phyloP scores from a whole-genome alignment of 2,113 vertebrate species.

The Grammomys surdaster region DNA sequence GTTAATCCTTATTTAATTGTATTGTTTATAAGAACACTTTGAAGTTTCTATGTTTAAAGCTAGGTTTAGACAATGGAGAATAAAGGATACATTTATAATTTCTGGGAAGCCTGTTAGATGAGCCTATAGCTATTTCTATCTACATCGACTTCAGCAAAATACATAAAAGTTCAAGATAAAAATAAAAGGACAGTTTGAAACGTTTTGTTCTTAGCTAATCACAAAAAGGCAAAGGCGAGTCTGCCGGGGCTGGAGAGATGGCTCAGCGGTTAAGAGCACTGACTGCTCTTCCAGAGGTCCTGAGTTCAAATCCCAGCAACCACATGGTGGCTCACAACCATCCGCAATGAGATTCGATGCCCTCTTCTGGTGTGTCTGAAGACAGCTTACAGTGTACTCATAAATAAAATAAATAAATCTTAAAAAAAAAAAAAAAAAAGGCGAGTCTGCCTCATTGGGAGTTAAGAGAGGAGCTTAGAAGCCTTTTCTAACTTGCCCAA shows the following conservation, averaged over 20 bases:
- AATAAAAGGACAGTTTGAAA: not conserved
- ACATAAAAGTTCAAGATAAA: not conserved
- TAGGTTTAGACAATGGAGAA: not conserved
- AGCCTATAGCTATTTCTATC: not conserved
- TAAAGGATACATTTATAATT: not conserved
- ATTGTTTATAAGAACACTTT: not conserved
- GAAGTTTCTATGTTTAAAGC: slow-evolving; percentile 14
- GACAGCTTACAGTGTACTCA: too few species aligned
- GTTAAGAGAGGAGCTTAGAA: not conserved
- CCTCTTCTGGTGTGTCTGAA: too few species aligned
- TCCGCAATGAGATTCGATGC: too few species aligned
- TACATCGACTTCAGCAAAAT: not conserved
- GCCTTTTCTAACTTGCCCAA: not conserved
- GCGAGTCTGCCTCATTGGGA: not conserved
- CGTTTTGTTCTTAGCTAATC: slow-evolving; percentile 14
- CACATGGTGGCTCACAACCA: too few species aligned
- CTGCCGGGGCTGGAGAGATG: too few species aligned
- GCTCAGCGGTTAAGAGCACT: too few species aligned
- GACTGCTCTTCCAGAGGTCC: too few species aligned
- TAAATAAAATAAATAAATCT: too few species aligned
- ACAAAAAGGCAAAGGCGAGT: not conserved
- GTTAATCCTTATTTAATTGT: slow-evolving; percentile 10
- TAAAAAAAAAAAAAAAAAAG: too few species aligned
- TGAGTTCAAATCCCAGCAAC: too few species aligned
- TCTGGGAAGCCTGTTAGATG: not conserved